Evolutionary conservation across 2,113 vertebrate species (phyloP).

Genomic region (Saccopteryx bilineata): DNA sequence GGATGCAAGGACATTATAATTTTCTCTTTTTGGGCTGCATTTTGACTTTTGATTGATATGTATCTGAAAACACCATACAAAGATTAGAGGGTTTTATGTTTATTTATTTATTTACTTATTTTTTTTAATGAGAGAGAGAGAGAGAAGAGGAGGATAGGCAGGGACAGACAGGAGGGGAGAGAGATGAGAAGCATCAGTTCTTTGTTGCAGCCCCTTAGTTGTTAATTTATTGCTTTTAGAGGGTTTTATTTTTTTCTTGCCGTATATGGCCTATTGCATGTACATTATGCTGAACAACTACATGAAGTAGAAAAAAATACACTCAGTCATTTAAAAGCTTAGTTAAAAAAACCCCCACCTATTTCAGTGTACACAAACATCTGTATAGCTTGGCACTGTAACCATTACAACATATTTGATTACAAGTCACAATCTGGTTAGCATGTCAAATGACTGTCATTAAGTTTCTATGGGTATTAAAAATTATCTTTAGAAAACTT

Average conservation of each 20-base stretch:
- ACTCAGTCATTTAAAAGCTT: constrained; percentile 29
- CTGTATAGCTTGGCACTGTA: constrained; percentile 34
- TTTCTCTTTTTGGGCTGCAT: neutral
- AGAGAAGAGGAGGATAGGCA: too few relatives aligned
- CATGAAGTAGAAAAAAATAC: neutral
- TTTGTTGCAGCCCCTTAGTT: too few relatives aligned
- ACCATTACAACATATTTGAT: constrained; percentile 20
- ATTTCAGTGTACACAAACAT: neutral
- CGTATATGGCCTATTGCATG: neutral
- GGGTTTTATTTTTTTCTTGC: constrained; percentile 23
- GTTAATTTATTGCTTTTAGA: too few relatives aligned
- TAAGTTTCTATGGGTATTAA: constrained; percentile 54
- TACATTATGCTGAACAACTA: neutral
- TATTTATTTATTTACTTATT: too few relatives aligned
- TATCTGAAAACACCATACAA: neutral
- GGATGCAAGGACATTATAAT: neutral
- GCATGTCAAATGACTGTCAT: constrained; percentile 33
- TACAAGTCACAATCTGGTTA: constrained; percentile 47
- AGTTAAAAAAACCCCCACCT: constrained; percentile 45
- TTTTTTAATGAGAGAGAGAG: too few relatives aligned
- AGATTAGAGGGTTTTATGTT: neutral
- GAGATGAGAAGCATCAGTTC: too few relatives aligned
- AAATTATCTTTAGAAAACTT: constrained; percentile 63
- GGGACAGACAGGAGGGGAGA: too few relatives aligned
- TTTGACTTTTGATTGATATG: constrained; percentile 23